A percentile compares a stretch with the other conserved stretches of the same genome.
Conservation (phyloP, 2,888 invertebrate species). For the Lochmaea crataegi region DNA sequence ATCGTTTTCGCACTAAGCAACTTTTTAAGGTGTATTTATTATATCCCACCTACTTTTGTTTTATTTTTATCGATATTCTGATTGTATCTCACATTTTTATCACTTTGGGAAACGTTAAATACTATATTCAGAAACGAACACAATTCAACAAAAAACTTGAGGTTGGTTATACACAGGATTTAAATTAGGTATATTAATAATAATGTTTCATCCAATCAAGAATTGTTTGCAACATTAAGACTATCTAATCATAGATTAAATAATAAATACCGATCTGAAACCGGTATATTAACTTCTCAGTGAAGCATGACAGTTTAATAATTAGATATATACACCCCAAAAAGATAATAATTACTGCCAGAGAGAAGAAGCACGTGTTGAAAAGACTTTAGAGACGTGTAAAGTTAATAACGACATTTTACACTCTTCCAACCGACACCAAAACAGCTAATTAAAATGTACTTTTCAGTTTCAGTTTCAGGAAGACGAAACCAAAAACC, state of each 20-base stretch:
- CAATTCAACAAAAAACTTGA: no score
- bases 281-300: conserved; percentile 9
- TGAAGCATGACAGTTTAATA: conserved; percentile 14
- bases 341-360: conserved; percentile 1
- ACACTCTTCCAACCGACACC: conserved; percentile 36
- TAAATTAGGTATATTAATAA: no score
- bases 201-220: neutral
- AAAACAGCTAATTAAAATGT: conserved; percentile 46
- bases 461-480: conserved; percentile 42
- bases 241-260: neutral
- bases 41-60: conserved; percentile 8
- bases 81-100: conserved; percentile 12
- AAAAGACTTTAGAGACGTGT: conserved; percentile 27
- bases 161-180: no score
- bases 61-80: conserved; percentile 26
- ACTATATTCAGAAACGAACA: no score
- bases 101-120: neutral
- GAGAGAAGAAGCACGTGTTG: conserved; percentile 37
- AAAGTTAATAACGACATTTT: conserved; percentile 45
- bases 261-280: neutral
- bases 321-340: conserved; percentile 5
- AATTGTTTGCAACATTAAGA: neutral
- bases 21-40: conserved; percentile 51
- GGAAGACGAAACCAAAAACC: conserved; percentile 19
- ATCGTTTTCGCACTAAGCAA: conserved; percentile 45